Conservation (phyloP, 2,888 invertebrate genomes). For the Cantharis nigra region DNA sequence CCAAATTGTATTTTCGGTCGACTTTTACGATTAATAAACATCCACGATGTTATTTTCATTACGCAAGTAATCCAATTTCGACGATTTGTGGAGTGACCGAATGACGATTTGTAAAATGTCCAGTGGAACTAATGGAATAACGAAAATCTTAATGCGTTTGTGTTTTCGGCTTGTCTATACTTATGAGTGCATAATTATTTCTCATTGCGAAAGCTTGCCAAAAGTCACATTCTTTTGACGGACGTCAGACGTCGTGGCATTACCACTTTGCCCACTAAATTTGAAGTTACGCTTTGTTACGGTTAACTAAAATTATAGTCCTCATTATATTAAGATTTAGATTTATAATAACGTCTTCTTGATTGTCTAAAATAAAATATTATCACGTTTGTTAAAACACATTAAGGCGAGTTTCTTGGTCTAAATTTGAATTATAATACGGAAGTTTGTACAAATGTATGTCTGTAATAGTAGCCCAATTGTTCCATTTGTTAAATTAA, state of each 20-base stretch:
- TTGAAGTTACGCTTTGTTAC: constrained; percentile 10
- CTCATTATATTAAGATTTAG: constrained; percentile 12
- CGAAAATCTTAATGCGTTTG: background rate
- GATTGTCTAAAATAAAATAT: background rate
- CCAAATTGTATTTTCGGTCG: background rate
- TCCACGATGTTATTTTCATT: background rate
- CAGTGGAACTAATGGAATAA: background rate
- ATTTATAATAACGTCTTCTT: constrained; percentile 5
- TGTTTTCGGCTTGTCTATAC: background rate
- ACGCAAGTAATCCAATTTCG: background rate
- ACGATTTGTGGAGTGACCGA: background rate
- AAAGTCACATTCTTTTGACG: constrained; percentile 17
- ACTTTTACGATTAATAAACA: constrained; percentile 2
- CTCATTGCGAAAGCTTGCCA: constrained; percentile 6
- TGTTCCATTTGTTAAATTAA: background rate
- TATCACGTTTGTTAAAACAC: background rate
- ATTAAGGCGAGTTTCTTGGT: background rate
- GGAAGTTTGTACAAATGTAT: background rate
- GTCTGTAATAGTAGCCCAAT: background rate
- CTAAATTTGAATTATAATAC: background rate
- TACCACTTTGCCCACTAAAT: constrained; percentile 10
- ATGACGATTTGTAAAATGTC: background rate
- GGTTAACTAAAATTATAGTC: constrained; percentile 14
- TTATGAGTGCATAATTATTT: background rate
- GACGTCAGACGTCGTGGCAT: constrained; percentile 3